Evolutionary conservation across 2,888 invertebrate genomes (phyloP).

Genomic region (Synergus japonicus): DNA sequence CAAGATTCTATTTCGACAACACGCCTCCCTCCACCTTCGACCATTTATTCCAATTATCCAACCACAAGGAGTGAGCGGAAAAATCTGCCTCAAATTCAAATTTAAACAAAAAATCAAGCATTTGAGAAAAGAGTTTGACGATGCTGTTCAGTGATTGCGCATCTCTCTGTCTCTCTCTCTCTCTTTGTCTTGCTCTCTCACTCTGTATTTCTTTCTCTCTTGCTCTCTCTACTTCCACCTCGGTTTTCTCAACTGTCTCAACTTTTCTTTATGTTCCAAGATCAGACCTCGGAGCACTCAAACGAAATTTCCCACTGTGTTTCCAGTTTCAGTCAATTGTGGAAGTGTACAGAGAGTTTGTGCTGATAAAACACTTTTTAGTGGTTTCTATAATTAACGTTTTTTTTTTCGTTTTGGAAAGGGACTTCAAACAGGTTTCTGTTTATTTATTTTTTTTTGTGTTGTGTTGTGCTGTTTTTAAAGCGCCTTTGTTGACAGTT

Average conservation of each 20-base stretch:
- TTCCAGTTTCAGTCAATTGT: not conserved
- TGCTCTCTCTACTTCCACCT: not conserved
- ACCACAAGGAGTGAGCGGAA: not conserved
- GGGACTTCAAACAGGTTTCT: not conserved
- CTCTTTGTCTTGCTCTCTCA: too few species aligned
- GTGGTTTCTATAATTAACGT: not conserved
- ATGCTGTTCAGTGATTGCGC: conserved; percentile 6
- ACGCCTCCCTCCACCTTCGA: not conserved
- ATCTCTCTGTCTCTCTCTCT: not conserved
- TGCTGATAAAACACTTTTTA: not conserved
- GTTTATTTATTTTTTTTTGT: not conserved
- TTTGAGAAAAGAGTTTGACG: not conserved
- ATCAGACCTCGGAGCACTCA: not conserved
- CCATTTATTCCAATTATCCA: not conserved
- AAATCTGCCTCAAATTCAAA: not conserved
- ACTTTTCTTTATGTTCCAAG: not conserved
- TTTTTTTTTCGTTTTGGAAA: not conserved
- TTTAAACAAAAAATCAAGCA: not conserved
- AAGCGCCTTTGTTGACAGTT: too few species aligned
- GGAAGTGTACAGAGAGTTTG: not conserved
- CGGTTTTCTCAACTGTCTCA: not conserved
- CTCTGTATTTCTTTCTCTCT: too few species aligned
- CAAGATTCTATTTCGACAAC: too few species aligned
- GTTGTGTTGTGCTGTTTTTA: too few species aligned
- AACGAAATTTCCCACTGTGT: not conserved